phyloP scores from a whole-genome alignment of 1,140 invertebrate species.

The Hestina assimilis region DNA sequence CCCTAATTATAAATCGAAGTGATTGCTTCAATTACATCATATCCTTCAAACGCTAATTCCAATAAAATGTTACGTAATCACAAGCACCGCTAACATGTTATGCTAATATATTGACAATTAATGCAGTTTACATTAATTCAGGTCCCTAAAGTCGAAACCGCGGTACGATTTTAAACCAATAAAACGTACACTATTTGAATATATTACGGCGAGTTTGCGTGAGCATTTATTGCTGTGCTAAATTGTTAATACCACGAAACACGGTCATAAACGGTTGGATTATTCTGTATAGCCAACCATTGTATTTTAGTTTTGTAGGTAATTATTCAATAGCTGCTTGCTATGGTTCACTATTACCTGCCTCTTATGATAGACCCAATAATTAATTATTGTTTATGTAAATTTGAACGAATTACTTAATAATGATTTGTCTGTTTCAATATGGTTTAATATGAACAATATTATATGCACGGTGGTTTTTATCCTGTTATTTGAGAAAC shows the following conservation, averaged over 20 bases:
- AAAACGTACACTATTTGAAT: constrained; percentile 29
- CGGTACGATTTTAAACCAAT: constrained; percentile 30
- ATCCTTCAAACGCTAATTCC: constrained; percentile 14
- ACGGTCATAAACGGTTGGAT: constrained; percentile 46
- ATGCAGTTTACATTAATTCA: constrained; percentile 24
- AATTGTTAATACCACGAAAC: constrained; percentile 60
- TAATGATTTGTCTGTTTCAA: not conserved
- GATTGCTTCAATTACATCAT: no score
- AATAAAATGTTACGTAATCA: constrained; percentile 24
- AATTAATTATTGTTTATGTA: constrained; percentile 7
- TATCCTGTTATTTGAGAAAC: no score
- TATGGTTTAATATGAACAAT: no score
- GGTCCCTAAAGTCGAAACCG: constrained; percentile 23
- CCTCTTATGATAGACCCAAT: constrained; percentile 11
- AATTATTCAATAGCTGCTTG: constrained; percentile 27
- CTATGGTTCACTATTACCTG: constrained; percentile 10
- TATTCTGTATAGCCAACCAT: constrained; percentile 29
- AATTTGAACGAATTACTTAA: constrained; percentile 1
- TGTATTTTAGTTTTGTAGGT: constrained; percentile 27
- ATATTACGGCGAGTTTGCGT: constrained; percentile 46
- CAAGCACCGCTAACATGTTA: constrained; percentile 19
- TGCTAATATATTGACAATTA: constrained; percentile 28
- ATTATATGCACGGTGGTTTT: no score
- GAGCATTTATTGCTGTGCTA: constrained; percentile 55
- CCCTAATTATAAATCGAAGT: no score